phyloP scores from a whole-genome alignment of 2,113 vertebrate genomes.

The Nothocercus julius region DNA sequence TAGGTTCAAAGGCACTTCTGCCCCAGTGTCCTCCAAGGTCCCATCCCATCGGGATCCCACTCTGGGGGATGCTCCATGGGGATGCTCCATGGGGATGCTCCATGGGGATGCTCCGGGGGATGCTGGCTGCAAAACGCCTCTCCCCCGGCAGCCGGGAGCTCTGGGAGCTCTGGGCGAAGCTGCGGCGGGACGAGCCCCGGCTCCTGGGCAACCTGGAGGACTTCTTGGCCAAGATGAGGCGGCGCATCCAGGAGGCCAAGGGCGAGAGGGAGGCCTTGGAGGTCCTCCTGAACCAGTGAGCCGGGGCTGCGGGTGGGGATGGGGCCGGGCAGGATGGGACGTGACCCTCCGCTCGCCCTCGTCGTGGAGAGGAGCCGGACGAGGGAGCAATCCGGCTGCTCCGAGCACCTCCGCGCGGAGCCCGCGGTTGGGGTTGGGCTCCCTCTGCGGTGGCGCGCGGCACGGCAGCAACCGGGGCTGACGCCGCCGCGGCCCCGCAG shows the following conservation, averaged over 20 bases:
- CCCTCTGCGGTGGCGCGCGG: not conserved
- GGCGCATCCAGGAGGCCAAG: conserved; percentile 68
- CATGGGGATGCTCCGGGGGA: not conserved
- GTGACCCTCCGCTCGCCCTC: not conserved
- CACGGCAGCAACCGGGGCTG: not conserved
- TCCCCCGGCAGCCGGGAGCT: conserved; percentile 70
- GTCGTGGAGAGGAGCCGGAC: rapidly evolving
- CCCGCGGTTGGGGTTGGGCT: not conserved
- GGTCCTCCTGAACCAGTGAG: conserved; percentile 76
- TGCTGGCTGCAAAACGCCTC: not conserved
- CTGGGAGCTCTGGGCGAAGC: conserved; percentile 80
- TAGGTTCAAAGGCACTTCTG: not conserved
- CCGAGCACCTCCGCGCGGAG: not conserved
- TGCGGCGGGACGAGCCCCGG: conserved; percentile 74
- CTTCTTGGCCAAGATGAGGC: conserved; percentile 76
- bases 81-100: too few relatives aligned
- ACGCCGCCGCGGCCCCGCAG: conserved; percentile 29
- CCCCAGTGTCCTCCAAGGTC: not conserved
- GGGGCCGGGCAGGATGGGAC: not conserved
- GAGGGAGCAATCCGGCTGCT: not conserved
- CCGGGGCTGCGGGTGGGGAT: rapidly evolving
- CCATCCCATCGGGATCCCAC: too few relatives aligned
- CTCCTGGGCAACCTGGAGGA: conserved; percentile 74
- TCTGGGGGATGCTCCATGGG: not conserved
- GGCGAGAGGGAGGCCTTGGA: conserved; percentile 70